phyloP scores from a whole-genome alignment of 1,140 invertebrate species.

The Drosophila kanapiae region DNA sequence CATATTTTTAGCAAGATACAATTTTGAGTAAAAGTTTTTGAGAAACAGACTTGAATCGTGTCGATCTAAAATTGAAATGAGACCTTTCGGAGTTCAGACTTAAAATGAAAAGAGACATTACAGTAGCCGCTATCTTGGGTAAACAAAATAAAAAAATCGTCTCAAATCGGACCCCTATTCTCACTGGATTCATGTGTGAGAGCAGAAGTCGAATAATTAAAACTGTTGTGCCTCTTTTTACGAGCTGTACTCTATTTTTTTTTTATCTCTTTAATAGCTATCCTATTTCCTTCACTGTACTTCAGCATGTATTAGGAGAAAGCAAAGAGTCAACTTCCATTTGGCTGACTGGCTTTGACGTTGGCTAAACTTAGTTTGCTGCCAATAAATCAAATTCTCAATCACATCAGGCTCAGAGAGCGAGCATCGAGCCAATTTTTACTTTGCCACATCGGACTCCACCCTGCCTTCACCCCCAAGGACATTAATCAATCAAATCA shows the following conservation, averaged over 20 bases:
- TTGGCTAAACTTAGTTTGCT: conserved; percentile 63
- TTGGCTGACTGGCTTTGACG: conserved; percentile 42
- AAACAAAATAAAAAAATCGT: too few species aligned
- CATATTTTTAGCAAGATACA: neutral
- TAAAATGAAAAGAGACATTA: neutral
- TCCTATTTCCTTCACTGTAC: neutral
- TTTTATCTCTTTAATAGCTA: neutral
- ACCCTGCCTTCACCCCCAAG: neutral
- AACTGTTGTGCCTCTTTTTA: too few species aligned
- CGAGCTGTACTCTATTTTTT: neutral
- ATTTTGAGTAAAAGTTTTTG: neutral
- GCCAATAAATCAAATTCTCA: conserved; percentile 77
- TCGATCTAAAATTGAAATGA: neutral
- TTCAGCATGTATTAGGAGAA: conserved; percentile 15
- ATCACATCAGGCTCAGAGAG: conserved; percentile 60
- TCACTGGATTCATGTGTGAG: neutral
- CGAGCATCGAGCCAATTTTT: conserved; percentile 41
- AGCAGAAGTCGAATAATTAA: neutral
- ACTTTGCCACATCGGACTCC: conserved; percentile 1
- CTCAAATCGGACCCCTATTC: neutral
- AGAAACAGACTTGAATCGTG: fast-evolving
- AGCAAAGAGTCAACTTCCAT: conserved; percentile 43
- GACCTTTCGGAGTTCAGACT: neutral
- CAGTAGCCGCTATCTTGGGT: neutral
- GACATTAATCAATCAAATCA: conserved; percentile 66